Evolutionary conservation across 2,113 vertebrate species (phyloP), one percentile per base, ranked within the genome.

Genomic region (Eulemur macaco): DNA sequence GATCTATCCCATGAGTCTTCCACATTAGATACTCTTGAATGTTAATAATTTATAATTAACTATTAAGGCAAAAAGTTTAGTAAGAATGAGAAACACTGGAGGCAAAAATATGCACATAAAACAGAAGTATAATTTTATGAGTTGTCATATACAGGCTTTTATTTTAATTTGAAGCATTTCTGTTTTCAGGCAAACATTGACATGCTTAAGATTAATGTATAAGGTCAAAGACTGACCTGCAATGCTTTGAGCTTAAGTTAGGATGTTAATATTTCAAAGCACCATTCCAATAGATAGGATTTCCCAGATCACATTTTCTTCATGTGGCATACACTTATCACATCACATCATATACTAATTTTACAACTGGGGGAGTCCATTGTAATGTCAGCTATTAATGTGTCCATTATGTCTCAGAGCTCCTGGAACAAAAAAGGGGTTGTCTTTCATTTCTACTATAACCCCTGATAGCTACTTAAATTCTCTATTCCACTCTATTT

Each of bases 41-140:
- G 1, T n/a, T 89, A 82, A 82, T 76, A 94, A 87, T 81, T 93
- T 93, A 52, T 73, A 96, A 85, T 66, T 93, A 86, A 60, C 31
- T 76, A 50, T 11, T 54, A 88, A 81, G 31, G 42, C 29, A 68
- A 94, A 83, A 86, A 64, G 1, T 76, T 84, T 58, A 89, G 8
- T 56, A 66, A 73, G 1, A 25, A 34, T 76, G 39, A 90, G 91
- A 87, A 83, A 6, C 2, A 82, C 10, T 54, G 76, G 8, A 52
- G 29, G 4, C 39, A 90, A 82, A 58, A 3, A 9, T 68, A 47
- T 52, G 6, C 18, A 93, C 45, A 86, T 96, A 94, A 89, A 84
- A 95, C 27, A 27, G 29, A 54, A 66, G 17, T 45, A 58, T 21
- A 80, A 86, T 76, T 73, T 92, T 84, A 92, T 45, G 17, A 60